Conservation (phyloP, 2,888 invertebrate genomes). For the Noctua janthe region DNA sequence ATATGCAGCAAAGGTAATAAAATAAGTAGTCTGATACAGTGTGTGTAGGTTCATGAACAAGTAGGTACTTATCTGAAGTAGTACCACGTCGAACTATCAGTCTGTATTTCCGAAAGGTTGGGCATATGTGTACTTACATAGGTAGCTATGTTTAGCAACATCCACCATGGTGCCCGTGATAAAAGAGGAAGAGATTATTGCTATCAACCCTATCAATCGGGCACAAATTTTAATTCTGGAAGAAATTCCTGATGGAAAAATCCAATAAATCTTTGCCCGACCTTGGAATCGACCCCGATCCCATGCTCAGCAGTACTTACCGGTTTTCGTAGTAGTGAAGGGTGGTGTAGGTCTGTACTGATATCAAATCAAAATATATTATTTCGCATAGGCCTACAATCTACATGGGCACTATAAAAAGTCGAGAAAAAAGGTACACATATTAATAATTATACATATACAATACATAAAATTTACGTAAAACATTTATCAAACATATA, state of each 20-base stretch:
- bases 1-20: no score
- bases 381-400: no score
- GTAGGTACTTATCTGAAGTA: no score
- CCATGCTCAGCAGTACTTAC: not conserved
- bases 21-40: no score
- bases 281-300: not conserved
- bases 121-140: not conserved
- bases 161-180: not conserved
- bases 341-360: no score
- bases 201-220: not conserved
- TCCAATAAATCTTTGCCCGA: not conserved
- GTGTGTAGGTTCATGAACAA: no score
- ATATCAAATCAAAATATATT: no score
- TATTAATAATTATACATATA: no score
- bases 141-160: not conserved
- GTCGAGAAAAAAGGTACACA: no score
- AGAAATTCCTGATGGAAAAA: not conserved
- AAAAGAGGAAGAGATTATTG: not conserved
- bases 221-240: not conserved
- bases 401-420: no score
- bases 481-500: not conserved
- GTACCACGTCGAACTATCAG: no score
- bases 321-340: not conserved
- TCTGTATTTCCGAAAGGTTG: not conserved
- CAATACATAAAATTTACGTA: not conserved